phyloP scores from a whole-genome alignment of 2,113 vertebrate genomes.

The Fregetta grallaria region DNA sequence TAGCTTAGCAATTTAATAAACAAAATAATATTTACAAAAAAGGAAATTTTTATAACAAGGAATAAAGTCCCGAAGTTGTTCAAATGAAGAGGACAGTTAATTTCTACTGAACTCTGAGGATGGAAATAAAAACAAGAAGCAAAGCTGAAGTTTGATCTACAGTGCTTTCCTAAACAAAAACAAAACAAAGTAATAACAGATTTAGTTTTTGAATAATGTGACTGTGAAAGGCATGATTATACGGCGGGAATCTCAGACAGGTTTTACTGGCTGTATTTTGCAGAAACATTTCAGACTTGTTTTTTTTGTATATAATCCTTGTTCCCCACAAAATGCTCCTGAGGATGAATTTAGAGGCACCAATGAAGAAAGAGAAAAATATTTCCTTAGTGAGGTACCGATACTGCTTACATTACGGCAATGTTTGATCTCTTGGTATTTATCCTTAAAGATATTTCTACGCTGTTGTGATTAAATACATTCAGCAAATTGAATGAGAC shows the following conservation, averaged over 20 bases:
- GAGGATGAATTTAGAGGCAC: not conserved
- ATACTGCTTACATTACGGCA: not conserved
- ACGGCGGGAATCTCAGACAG: not conserved
- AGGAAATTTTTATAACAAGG: not conserved
- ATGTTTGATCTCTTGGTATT: not conserved
- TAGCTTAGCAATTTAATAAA: slow-evolving; percentile 11
- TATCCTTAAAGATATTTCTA: not conserved
- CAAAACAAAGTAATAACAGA: not conserved
- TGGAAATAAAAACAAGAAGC: not conserved
- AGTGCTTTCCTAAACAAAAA: not conserved
- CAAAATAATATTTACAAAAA: not conserved
- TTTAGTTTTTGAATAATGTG: not conserved
- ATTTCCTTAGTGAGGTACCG: not conserved
- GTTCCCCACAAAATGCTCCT: not conserved
- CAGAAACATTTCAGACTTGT: not conserved
- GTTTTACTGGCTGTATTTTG: not conserved
- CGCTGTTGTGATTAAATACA: not conserved
- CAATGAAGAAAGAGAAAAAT: not conserved
- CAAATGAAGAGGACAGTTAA: not conserved
- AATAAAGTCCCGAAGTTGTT: not conserved
- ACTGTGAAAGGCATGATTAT: not conserved
- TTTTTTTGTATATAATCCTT: not conserved
- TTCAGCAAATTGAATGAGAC: not conserved
- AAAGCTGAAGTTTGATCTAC: not conserved
- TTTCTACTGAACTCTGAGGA: not conserved